These are phyloP conservation scores for Paedocypris micromegethes DNA, from an alignment of 2,797 vertebrate genomes.

Conservation along the genomic window DNA sequence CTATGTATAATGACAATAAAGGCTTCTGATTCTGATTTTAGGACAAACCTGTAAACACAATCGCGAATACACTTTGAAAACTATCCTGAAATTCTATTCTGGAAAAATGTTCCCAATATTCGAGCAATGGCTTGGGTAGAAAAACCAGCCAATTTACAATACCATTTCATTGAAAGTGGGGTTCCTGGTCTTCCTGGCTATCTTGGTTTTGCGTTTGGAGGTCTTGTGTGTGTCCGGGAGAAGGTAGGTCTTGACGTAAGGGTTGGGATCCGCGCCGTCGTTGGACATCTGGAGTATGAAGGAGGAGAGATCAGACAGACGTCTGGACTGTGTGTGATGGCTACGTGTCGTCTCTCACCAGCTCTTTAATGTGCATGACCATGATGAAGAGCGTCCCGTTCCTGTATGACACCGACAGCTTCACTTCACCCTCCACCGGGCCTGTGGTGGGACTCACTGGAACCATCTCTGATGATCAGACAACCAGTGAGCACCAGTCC, in stretches of 20 bases:
- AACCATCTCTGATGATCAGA: constrained; percentile 64
- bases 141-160: constrained; percentile 8
- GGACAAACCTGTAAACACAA: too few species aligned
- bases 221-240: constrained; percentile 93
- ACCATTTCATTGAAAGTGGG: constrained; percentile 99
- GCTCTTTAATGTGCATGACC: constrained; percentile 97
- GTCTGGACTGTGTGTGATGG: background rate
- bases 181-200: constrained; percentile 91
- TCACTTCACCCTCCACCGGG: constrained; percentile 92
- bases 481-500: background rate
- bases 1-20: too few species aligned
- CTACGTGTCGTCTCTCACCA: constrained; percentile 28
- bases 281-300: constrained; percentile 78
- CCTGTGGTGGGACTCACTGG: constrained; percentile 81
- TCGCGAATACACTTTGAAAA: too few species aligned
- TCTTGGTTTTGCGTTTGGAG: constrained; percentile 97
- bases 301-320: background rate
- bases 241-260: constrained; percentile 97
- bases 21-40: too few species aligned
- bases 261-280: constrained; percentile 92
- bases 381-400: constrained; percentile 97
- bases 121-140: background rate
- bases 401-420: constrained; percentile 92
- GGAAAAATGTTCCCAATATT: too few species aligned
- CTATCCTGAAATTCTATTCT: too few species aligned